A percentile compares a stretch with the other conserved stretches of the same genome.
phyloP scores from a whole-genome alignment of 2,888 invertebrate species.

The Drosophila prostipennis region DNA sequence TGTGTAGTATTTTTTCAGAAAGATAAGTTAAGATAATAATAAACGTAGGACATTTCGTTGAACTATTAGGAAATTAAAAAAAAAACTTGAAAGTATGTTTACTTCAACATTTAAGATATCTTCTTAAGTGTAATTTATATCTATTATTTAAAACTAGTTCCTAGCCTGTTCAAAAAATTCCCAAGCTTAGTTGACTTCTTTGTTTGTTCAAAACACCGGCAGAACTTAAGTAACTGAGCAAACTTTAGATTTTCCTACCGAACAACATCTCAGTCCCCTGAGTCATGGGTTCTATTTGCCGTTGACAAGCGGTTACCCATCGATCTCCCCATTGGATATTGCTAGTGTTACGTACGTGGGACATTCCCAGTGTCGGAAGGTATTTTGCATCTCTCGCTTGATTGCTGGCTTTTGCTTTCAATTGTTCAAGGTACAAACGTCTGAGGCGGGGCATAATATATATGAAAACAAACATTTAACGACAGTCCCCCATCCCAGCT shows the following conservation, averaged over 20 bases:
- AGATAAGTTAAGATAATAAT: background rate
- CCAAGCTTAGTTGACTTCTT: background rate
- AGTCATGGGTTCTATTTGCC: constrained; percentile 28
- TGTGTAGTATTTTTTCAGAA: background rate
- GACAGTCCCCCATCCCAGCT: constrained; percentile 2
- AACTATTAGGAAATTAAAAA: too few species aligned
- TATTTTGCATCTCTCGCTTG: constrained; percentile 32
- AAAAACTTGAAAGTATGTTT: too few species aligned
- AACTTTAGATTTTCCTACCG: background rate
- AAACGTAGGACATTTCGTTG: background rate
- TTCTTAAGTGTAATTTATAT: background rate
- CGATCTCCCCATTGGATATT: constrained; percentile 25
- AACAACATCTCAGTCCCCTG: constrained; percentile 13
- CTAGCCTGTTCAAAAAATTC: too few species aligned
- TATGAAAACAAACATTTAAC: constrained; percentile 9
- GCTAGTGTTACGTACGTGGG: constrained; percentile 31
- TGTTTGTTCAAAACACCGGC: background rate
- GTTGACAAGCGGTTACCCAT: constrained; percentile 23
- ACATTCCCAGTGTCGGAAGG: constrained; percentile 27
- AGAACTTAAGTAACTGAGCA: background rate
- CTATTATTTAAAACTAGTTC: background rate
- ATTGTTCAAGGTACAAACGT: constrained; percentile 17
- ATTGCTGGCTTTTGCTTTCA: constrained; percentile 9
- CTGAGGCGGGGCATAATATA: constrained; percentile 1
- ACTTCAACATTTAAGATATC: too few species aligned